Percentiles rank a stretch among this genome's conserved stretches.
Evolutionary conservation across 1,140 invertebrate genomes (phyloP).

Genomic region (Coptotermes formosanus): DNA sequence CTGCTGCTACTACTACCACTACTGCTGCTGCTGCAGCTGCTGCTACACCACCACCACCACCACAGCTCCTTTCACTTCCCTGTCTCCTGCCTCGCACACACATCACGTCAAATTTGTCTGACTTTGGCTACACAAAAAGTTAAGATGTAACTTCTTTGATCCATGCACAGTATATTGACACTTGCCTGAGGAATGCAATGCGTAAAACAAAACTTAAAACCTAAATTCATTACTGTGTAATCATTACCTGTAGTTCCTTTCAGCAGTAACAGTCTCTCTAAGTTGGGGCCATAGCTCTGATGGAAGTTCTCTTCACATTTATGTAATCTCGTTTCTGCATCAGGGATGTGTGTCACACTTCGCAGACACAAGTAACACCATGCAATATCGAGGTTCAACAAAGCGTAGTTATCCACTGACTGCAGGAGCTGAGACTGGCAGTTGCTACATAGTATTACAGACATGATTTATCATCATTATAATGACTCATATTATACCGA

Average conservation of each 20-base stretch:
- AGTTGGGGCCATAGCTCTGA: slow-evolving; percentile 67
- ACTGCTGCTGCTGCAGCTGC: no score
- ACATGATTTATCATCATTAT: not conserved
- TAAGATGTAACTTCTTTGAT: no score
- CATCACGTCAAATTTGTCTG: no score
- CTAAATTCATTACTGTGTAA: not conserved
- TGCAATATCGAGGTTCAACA: slow-evolving; percentile 77
- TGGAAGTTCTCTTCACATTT: slow-evolving; percentile 65
- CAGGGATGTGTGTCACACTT: slow-evolving; percentile 67
- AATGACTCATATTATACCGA: not conserved
- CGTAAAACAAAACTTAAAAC: no score
- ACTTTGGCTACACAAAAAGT: no score
- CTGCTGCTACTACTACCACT: no score
- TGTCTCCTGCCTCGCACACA: no score
- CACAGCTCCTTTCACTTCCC: no score
- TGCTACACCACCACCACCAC: no score
- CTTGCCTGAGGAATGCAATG: no score
- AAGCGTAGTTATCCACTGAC: slow-evolving; percentile 75
- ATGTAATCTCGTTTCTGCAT: slow-evolving; percentile 64
- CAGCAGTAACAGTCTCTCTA: slow-evolving; percentile 64
- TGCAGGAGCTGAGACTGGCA: slow-evolving; percentile 67
- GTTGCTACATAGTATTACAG: slow-evolving; percentile 48
- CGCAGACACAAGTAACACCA: slow-evolving; percentile 80
- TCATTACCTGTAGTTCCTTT: slow-evolving; percentile 61
- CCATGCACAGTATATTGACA: no score